A percentile compares a stretch with the other conserved stretches of the same genome.
Evolutionary conservation across 2,113 vertebrate species (phyloP).

Genomic region (Thalassoma bifasciatum): DNA sequence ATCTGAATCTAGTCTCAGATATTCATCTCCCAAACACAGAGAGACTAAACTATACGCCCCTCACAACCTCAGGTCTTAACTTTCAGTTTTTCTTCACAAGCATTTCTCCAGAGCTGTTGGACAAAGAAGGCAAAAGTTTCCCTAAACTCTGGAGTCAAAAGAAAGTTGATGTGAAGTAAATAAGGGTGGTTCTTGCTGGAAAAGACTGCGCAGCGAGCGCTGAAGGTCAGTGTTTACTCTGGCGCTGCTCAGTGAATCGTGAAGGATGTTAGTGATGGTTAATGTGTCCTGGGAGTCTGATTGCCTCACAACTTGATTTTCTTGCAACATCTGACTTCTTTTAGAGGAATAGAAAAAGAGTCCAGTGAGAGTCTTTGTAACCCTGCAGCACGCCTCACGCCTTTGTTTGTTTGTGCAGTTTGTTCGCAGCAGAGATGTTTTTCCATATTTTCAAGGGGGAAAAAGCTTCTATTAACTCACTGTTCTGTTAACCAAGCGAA

Average conservation of each 20-base stretch:
- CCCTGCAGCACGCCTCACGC: not conserved
- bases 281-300: not conserved
- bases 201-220: not conserved
- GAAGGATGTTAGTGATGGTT: slow-evolving; percentile 5
- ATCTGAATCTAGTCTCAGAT: too few relatives aligned
- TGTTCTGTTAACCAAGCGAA: too few relatives aligned
- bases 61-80: not conserved
- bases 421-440: too few relatives aligned
- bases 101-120: not conserved
- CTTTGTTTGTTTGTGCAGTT: not conserved
- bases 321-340: slow-evolving; percentile 1
- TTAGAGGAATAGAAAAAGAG: not conserved
- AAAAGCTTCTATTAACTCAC: too few relatives aligned
- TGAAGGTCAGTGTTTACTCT: slow-evolving; percentile 2
- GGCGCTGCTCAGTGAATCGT: not conserved
- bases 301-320: not conserved
- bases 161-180: not conserved
- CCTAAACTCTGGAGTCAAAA: not conserved
- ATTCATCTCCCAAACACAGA: too few relatives aligned
- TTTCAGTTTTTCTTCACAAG: not conserved
- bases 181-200: not conserved
- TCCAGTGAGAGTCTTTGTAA: not conserved
- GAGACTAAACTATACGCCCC: too few relatives aligned
- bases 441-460: too few relatives aligned
- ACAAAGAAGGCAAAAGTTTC: not conserved